phyloP scores from a whole-genome alignment of 2,888 invertebrate genomes.

The Drosophila putrida region DNA sequence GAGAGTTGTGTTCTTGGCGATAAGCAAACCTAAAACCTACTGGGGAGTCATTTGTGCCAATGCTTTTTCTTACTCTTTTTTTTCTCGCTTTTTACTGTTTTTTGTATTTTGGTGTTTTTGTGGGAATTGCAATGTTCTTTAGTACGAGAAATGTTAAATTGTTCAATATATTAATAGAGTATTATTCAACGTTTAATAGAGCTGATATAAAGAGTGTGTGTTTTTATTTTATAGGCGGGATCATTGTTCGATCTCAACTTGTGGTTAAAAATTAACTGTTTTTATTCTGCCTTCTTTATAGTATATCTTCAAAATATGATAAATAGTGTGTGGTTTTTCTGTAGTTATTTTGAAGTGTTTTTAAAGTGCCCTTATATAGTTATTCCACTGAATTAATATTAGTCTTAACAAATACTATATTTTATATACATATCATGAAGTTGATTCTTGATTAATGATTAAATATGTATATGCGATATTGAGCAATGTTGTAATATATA shows the following conservation, averaged over 20 bases:
- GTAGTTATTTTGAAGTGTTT: no score
- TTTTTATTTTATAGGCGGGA: background rate
- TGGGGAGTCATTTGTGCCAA: slow-evolving; percentile 67
- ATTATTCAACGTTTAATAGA: slow-evolving; percentile 6
- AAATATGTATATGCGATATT: no score
- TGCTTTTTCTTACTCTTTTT: slow-evolving; percentile 23
- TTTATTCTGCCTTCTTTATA: no score
- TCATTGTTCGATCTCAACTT: background rate
- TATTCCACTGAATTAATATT: no score
- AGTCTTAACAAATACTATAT: no score
- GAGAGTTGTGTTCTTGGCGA: slow-evolving; percentile 57
- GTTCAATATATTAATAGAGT: slow-evolving; percentile 46
- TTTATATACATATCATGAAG: no score
- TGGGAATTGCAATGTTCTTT: slow-evolving; percentile 42
- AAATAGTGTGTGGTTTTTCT: no score
- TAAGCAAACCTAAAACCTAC: slow-evolving; percentile 65
- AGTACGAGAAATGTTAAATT: slow-evolving; percentile 37
- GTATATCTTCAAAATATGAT: no score
- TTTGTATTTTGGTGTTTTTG: slow-evolving; percentile 12
- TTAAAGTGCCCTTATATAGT: no score
- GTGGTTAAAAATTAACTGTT: no score
- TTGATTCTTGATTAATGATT: no score
- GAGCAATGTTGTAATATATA: no score
- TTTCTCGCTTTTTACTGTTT: slow-evolving; percentile 5
- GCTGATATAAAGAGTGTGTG: background rate